A percentile compares a stretch with the other conserved stretches of the same genome.
Evolutionary conservation across 2,113 vertebrate species (phyloP).

Genomic region (Henicopernis longicauda): DNA sequence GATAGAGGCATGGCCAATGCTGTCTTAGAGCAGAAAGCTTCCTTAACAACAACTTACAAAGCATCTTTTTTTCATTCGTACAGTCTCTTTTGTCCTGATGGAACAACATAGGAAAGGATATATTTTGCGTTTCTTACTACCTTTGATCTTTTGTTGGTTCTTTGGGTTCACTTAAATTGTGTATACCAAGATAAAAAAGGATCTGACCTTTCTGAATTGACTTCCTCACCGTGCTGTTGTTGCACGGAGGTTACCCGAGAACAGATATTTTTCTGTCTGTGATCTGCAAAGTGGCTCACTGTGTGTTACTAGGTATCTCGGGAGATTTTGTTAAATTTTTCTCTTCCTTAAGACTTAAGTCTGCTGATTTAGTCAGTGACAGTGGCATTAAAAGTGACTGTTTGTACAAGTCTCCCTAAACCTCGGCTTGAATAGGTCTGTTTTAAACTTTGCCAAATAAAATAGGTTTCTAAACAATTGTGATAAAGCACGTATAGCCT

Average conservation of each 20-base stretch:
- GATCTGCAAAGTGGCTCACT: neutral
- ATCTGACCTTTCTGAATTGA: neutral
- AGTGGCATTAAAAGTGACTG: neutral
- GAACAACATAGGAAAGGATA: neutral
- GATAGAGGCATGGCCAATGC: neutral
- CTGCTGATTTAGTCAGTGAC: neutral
- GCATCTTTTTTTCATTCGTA: neutral
- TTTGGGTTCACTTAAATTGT: neutral
- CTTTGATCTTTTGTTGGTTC: neutral
- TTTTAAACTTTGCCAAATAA: neutral
- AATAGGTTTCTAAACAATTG: neutral
- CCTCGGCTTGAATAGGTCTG: neutral
- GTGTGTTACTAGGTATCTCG: neutral
- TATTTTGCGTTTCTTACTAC: neutral
- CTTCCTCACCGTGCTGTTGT: neutral
- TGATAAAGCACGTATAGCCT: fast-evolving
- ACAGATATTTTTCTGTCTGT: neutral
- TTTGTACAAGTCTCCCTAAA: neutral
- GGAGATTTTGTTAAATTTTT: neutral
- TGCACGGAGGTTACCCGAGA: neutral
- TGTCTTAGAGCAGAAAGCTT: neutral
- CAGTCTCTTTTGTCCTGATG: neutral
- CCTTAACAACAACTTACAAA: neutral
- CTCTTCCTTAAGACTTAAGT: neutral
- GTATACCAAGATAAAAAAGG: neutral